phyloP scores from a whole-genome alignment of 1,140 invertebrate genomes.

The Aphelinus atriplicis region DNA sequence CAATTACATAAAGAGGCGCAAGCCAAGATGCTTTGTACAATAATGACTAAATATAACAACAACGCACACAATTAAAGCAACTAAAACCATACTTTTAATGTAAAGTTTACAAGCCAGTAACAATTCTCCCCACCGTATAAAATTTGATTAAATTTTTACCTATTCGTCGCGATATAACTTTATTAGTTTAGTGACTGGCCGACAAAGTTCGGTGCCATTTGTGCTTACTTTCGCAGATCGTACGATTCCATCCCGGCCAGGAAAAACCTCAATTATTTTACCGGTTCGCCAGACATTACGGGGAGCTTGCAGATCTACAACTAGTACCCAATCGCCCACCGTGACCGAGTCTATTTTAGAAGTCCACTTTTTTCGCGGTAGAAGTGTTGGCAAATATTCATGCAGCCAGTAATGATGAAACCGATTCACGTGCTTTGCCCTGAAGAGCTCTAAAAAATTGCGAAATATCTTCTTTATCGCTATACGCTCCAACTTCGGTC shows the following conservation, averaged over 20 bases:
- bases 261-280: neutral
- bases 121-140: neutral
- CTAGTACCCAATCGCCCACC: neutral
- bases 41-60: no score
- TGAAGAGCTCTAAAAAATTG: neutral
- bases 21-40: no score
- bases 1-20: no score
- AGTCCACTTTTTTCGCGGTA: neutral
- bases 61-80: no score
- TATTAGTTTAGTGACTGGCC: neutral
- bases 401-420: neutral
- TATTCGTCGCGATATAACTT: neutral
- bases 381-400: neutral
- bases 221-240: neutral
- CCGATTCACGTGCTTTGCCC: neutral
- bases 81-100: no score
- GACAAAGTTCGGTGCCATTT: neutral
- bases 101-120: no score
- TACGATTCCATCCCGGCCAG: neutral
- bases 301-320: neutral
- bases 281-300: conserved; percentile 6
- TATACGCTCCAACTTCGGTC: conserved; percentile 3
- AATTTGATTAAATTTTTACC: conserved; percentile 1
- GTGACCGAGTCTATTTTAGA: neutral
- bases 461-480: neutral